Percentiles rank a stretch among this genome's conserved stretches.
These are phyloP conservation scores for Phoxinus dragarum DNA, from an alignment of 2,797 vertebrate species.

Conservation along the genomic window DNA sequence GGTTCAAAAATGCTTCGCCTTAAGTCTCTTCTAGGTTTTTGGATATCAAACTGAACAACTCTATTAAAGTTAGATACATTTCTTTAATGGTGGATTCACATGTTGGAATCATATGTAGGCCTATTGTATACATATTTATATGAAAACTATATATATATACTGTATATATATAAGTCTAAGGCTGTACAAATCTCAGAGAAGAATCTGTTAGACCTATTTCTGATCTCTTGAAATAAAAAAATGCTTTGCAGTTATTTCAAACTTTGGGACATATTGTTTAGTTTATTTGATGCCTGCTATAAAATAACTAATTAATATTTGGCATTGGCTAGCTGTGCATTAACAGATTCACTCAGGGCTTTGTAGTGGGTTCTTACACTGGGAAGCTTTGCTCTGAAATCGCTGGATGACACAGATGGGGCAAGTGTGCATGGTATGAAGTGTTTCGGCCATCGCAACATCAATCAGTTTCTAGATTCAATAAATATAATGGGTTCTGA, in stretches of 20 bases:
- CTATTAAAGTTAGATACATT: no score
- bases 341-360: not conserved
- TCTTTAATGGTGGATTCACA: no score
- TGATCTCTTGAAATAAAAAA: not conserved
- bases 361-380: not conserved
- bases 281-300: not conserved
- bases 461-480: conserved; percentile 75
- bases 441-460: conserved; percentile 57
- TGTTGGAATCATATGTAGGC: no score
- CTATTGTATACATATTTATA: no score
- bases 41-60: not conserved
- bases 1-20: no score
- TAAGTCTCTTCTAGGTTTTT: not conserved
- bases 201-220: not conserved
- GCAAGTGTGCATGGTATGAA: conserved; percentile 60
- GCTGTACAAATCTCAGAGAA: not conserved
- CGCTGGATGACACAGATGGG: conserved; percentile 50
- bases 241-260: not conserved
- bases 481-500: conserved; percentile 83
- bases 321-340: not conserved
- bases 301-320: not conserved
- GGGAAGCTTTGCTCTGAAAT: not conserved
- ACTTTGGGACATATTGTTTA: not conserved
- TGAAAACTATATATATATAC: no score
- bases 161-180: not conserved